A percentile compares a stretch with the other conserved stretches of the same genome.
These are phyloP conservation scores for Hemibagrus wyckioides DNA, from an alignment of 2,113 vertebrate species.

Conservation along the genomic window DNA sequence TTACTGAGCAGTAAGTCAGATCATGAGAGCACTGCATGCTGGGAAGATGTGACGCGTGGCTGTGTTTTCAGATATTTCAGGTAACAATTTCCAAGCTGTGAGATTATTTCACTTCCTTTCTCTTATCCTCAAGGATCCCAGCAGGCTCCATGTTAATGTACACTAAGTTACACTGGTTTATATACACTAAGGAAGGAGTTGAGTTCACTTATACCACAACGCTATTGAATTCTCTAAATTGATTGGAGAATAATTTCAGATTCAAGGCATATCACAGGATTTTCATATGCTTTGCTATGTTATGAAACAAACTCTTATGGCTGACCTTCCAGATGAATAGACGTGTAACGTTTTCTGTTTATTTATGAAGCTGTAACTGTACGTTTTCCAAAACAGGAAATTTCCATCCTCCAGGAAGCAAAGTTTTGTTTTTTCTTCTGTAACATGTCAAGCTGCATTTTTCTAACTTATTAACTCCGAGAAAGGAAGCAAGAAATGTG, in stretches of 20 bases:
- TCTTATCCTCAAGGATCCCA: neutral
- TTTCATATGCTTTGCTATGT: neutral
- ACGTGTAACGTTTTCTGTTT: neutral
- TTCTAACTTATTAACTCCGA: neutral
- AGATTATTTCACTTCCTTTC: constrained; percentile 6
- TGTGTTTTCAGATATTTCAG: neutral
- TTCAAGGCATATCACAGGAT: neutral
- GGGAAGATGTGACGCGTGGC: neutral
- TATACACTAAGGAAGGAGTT: neutral
- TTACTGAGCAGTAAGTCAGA: neutral
- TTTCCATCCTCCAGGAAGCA: neutral
- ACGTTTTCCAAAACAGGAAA: neutral
- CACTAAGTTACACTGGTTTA: neutral
- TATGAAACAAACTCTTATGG: neutral
- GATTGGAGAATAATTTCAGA: neutral
- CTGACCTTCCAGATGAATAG: neutral
- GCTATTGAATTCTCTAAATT: neutral
- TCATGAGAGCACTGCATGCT: neutral
- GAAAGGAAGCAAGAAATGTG: neutral
- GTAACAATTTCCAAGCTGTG: neutral
- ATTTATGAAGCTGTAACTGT: neutral
- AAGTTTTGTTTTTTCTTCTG: neutral
- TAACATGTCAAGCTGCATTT: neutral
- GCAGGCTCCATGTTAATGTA: neutral
- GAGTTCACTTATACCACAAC: neutral